Evolutionary conservation across 2,113 vertebrate genomes (phyloP), one percentile per base, ranked within the genome.

Genomic region (Cyphomyrus plagiostoma): DNA sequence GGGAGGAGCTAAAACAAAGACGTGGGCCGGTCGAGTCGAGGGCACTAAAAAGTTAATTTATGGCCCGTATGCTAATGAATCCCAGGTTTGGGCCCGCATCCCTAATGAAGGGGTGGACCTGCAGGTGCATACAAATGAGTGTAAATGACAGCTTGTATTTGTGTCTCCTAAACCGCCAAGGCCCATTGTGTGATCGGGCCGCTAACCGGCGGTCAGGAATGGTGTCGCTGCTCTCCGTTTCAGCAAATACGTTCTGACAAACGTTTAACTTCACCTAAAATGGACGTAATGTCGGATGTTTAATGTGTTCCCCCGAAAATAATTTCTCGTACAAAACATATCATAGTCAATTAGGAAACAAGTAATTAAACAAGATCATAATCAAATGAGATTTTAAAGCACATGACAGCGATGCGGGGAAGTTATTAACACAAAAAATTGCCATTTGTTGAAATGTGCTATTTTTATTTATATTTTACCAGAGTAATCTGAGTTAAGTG

Each of bases 41-140:
- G 88, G 90, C 82, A 62, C 89, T 89, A 56, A 88, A 90, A 95
- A 95, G 93, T 94, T 96, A 95, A 96, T 95, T 95, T 95, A 96
- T 95, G 95, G 94, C 92, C 93, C 93, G 92, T 95, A 95, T 82
- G 46, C 83, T 58, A 83, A 89, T 94, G 94, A 93, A 93, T 95
- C 90, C 94, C 93, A 94, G 93, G 93, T 94, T 95, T 90, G 90
- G 93, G 92, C 93, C 90, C 94, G 96, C 95, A 96, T 96, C 90
- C 93, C 90, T 95, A 95, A 95, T 95, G 90, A 93, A 93, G 84
- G 90, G 88, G 90, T 91, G 94, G 95, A 95, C 94, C 95, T 95
- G 93, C 93, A 94, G 93, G 92, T n/a, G 96, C 94, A 96, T 96
- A 95, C 94, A 95, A 95, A 96, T 96, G 93, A 95, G 94, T 92